Evolutionary conservation across 2,888 invertebrate genomes (phyloP), one percentile per base, ranked within the genome.

Genomic region (Anaspis maculata): DNA sequence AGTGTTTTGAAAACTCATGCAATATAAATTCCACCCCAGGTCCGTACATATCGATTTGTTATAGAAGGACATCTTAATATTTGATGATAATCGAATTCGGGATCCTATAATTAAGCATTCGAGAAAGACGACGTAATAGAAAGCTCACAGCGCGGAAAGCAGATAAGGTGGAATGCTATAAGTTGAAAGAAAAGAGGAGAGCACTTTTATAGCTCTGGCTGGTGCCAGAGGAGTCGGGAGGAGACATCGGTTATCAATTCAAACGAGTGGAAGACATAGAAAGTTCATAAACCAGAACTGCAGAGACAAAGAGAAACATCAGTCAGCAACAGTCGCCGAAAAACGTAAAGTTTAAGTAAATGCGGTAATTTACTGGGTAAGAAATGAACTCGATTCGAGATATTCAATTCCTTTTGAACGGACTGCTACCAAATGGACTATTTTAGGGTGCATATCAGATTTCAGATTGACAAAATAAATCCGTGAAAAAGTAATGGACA

Each of bases 191-290:
- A 26, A 26, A 15, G 26, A 27, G 30, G 23, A 15, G 26, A 16
- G 30, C 36, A 46, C 43, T 56, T 55, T 56, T 56, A 52, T 46
- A 44, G 46, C 42, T 38, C 38, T 35, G 44, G 38, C 48, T n/a
- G n/a, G n/a, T n/a, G n/a, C n/a, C n/a, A n/a, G n/a, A n/a, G n/a
- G n/a, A n/a, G n/a, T n/a, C n/a, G n/a, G n/a, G n/a, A 44, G 44
- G 44, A 45, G 49, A 46, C 51, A 49, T 52, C 46, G 48, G 48
- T 57, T 53, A 57, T 59, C 56, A 56, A 58, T 58, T 49, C 52
- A 48, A 32, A 45, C 45, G 45, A 51, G 43, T 44, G 53, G 47
- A 52, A 54, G 50, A 51, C 49, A 49, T 44, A 45, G 52, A 45
- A 48, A 42, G 49, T 51, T 51, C 52, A 52, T 52, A 52, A 49